Evolutionary conservation across 37 sponge, comb jelly and placozoan species (phyloP).

Genomic region (Geodia barretti): DNA sequence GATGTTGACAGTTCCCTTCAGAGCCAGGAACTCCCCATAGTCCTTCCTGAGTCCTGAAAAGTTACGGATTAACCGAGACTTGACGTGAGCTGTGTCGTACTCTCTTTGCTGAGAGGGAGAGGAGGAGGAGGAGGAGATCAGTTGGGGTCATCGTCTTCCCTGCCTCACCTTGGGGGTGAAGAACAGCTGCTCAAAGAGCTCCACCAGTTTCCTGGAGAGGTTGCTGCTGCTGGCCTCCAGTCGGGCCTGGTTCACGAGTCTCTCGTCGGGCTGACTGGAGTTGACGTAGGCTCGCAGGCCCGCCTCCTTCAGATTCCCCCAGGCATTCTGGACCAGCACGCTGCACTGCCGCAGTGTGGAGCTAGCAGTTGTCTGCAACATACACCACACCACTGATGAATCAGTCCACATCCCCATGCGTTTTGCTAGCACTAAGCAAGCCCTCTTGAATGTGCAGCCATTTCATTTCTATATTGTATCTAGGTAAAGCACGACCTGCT

Average conservation of each 20-base stretch:
- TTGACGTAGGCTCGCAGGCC: constrained; percentile 11
- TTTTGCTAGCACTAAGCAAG: too few relatives aligned
- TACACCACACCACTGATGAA: too few relatives aligned
- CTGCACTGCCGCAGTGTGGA: not conserved
- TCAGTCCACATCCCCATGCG: too few relatives aligned
- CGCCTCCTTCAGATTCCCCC: constrained; percentile 45
- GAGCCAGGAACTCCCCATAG: constrained; percentile 64
- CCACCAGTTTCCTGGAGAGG: constrained; percentile 24
- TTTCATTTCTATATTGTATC: too few relatives aligned
- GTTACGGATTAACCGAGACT: constrained; percentile 17
- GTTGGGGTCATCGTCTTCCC: not conserved
- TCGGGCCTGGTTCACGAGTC: constrained; percentile 5
- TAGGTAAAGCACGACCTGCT: too few relatives aligned
- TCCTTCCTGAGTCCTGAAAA: constrained; percentile 43
- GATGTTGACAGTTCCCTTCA: constrained; percentile 62
- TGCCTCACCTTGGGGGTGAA: constrained; percentile 43
- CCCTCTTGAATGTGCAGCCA: too few relatives aligned
- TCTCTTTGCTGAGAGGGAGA: constrained; percentile 14
- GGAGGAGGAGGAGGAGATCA: not conserved
- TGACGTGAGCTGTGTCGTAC: constrained; percentile 34
- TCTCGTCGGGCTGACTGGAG: not conserved
- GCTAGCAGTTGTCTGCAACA: constrained; percentile 24
- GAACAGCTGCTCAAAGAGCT: constrained; percentile 61
- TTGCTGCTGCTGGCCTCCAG: constrained; percentile 27
- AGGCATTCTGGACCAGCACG: constrained; percentile 12